Base-by-base conservation (phyloP, 2,113 vertebrate genomes). In the Ascaphus truei region DNA sequence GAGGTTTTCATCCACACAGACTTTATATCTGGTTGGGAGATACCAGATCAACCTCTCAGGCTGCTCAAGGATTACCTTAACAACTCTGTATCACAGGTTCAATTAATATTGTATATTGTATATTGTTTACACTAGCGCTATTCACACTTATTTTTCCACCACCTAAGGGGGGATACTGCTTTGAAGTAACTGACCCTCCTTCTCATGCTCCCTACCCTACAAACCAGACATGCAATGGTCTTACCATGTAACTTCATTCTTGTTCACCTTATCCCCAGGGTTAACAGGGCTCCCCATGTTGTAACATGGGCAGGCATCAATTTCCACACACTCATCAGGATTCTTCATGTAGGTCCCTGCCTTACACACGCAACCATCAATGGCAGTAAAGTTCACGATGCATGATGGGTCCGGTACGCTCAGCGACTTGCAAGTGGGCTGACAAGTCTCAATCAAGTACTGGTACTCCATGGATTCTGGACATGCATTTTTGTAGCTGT, bases 401-500 rank as follows among this genome's bases (percentile, higher is more conserved):
- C 75, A 76, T 13, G 67, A 71, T 13, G 12, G 27, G 30, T 77
- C 73, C 23, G 27, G 5, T 1, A 9, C 12, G 12, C 56, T 62
- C 7, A 77, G 48, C 10, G 62, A 57, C 31, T 25, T 25, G 25
- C 75, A 77, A 3, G 72, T 62, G 12, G 20, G 43, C 11, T 51
- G 64, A 37, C 75, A 77, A n/a, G 1, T 45, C 2, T 25, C 11
- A n/a, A 74, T 51, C 3, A 25, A 12, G 26, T 39, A 22, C 81
- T 31, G 13, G 55, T 53, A 90, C 22, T 77, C 72, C 8, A 75
- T 81, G 1, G 36, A 69, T 27, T 1, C 6, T 7, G 72, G 63
- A 39, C 91, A 92, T 1, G 26, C 43, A 4, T 10, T 2, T 0
- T 15, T 76, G 51, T 76, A 69, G 51, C 34, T 39, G n/a, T 9